Evolutionary conservation across 2,888 invertebrate species (phyloP).

Genomic region (Leucophora obtusa): DNA sequence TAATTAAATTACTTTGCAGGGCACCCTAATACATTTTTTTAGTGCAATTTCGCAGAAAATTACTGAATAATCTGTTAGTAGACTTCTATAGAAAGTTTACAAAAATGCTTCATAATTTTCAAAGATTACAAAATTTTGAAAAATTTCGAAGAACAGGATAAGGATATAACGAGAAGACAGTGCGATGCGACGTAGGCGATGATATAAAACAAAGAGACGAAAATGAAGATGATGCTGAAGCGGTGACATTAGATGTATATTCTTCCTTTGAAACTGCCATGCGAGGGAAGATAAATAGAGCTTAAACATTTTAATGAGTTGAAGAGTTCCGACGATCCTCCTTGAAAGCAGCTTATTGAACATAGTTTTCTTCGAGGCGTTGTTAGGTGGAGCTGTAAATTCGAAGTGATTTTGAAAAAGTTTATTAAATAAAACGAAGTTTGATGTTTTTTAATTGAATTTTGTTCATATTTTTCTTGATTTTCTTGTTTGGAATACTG

Average conservation of each 20-base stretch:
- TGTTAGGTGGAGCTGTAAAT: constrained; percentile 55
- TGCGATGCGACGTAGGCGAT: background rate
- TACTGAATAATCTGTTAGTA: too few relatives aligned
- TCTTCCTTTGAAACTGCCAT: too few relatives aligned
- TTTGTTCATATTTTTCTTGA: constrained; percentile 54
- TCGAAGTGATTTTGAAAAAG: constrained; percentile 42
- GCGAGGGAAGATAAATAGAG: too few relatives aligned
- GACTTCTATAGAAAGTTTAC: too few relatives aligned
- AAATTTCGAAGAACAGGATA: background rate
- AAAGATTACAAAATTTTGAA: background rate
- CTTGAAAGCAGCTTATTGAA: background rate
- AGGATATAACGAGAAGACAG: background rate
- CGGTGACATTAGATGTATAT: background rate
- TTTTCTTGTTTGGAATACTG: constrained; percentile 62
- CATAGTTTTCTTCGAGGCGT: background rate
- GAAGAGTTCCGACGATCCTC: too few relatives aligned
- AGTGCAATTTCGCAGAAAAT: too few relatives aligned
- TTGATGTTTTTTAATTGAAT: constrained; percentile 27
- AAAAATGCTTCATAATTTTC: background rate
- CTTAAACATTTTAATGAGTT: too few relatives aligned
- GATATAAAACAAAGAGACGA: background rate
- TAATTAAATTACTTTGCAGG: too few relatives aligned
- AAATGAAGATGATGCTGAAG: background rate
- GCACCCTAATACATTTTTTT: too few relatives aligned
- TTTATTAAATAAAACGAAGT: constrained; percentile 61